Conservation (phyloP, 2,113 vertebrate genomes). For the Anguilla rostrata region DNA sequence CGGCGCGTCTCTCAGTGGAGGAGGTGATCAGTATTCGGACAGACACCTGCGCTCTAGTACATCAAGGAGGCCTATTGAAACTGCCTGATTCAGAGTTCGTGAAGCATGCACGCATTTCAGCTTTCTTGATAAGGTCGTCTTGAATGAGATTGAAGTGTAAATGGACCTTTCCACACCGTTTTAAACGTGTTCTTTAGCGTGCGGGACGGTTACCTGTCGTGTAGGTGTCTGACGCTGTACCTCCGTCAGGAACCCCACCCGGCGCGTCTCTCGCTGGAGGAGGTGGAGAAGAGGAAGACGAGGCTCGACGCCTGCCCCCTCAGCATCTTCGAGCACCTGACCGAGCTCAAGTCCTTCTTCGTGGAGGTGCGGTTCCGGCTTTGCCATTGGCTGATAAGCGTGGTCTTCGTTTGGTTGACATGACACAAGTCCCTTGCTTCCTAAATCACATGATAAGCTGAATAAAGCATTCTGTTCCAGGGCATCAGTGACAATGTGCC, state of each 20-base stretch:
- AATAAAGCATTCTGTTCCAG: constrained; percentile 57
- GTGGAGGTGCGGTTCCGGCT: constrained; percentile 78
- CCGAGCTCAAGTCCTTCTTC: constrained; percentile 94
- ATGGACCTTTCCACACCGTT: neutral
- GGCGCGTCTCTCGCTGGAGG: constrained; percentile 85
- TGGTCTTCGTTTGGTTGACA: neutral
- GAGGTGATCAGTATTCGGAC: too few relatives aligned
- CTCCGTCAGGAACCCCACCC: constrained; percentile 88
- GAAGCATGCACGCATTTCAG: too few relatives aligned
- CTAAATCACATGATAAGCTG: neutral
- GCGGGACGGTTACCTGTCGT: neutral
- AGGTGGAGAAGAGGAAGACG: constrained; percentile 81
- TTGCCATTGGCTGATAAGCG: neutral
- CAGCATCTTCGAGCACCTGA: constrained; percentile 87
- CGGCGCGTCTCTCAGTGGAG: too few relatives aligned
- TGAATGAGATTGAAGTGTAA: too few relatives aligned
- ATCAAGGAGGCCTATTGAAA: too few relatives aligned
- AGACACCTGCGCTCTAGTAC: too few relatives aligned
- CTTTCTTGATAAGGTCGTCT: too few relatives aligned
- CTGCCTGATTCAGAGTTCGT: too few relatives aligned
- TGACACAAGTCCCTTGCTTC: neutral
- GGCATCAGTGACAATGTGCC: constrained; percentile 92
- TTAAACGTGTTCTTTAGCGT: neutral
- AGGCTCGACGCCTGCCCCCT: constrained; percentile 80
- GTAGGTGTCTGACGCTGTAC: neutral